phyloP scores from a whole-genome alignment of 2,888 invertebrate species.

The Tillus elongatus region DNA sequence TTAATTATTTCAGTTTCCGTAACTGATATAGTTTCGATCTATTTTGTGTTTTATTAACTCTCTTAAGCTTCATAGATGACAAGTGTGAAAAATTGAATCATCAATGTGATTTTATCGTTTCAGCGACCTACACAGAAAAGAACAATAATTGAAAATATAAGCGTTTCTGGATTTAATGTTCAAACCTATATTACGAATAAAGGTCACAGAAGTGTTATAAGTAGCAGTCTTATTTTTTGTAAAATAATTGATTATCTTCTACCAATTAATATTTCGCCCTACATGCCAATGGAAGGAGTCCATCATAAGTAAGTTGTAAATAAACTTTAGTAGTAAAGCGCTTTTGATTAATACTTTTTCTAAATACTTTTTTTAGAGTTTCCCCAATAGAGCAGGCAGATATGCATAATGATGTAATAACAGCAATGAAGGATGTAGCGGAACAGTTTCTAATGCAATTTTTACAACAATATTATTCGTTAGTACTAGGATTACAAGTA shows the following conservation, averaged over 20 bases:
- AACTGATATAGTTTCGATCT: no score
- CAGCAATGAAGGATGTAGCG: constrained; percentile 48
- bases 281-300: constrained; percentile 40
- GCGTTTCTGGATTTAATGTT: constrained; percentile 30
- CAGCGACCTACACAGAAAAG: constrained; percentile 7
- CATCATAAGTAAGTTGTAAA: constrained; percentile 35
- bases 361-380: constrained; percentile 46
- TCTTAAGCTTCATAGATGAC: no score
- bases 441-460: constrained; percentile 62
- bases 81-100: no score
- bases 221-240: constrained; percentile 37
- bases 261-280: constrained; percentile 38
- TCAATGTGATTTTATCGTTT: no score
- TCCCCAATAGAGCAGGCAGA: constrained; percentile 57
- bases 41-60: no score
- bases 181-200: constrained; percentile 36
- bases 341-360: constrained; percentile 7
- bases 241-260: constrained; percentile 35
- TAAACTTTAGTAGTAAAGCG: no score
- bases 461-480: constrained; percentile 71
- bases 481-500: constrained; percentile 68
- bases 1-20: no score
- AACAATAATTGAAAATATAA: constrained; percentile 29
- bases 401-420: constrained; percentile 44
- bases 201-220: constrained; percentile 36